Conservation (phyloP, 2,113 vertebrate species). For the Opisthocomus hoazin region DNA sequence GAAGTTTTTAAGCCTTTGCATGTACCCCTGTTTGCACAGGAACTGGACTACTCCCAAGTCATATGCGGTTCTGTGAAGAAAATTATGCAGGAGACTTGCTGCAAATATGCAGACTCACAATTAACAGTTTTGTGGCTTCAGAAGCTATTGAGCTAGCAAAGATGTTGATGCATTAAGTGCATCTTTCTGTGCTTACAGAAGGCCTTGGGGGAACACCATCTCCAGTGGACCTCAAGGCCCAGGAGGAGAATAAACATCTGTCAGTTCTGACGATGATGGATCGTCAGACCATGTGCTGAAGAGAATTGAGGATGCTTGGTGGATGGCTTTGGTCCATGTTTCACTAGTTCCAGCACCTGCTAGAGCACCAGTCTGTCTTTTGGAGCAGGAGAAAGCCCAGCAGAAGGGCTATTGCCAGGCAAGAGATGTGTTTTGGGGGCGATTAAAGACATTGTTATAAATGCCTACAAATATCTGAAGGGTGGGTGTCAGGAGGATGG, state of each 20-base stretch:
- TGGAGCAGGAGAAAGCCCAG: neutral
- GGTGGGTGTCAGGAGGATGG: too few species aligned
- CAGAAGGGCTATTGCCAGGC: neutral
- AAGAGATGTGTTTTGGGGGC: neutral
- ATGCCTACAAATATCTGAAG: too few species aligned
- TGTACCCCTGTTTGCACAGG: neutral
- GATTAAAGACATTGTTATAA: neutral
- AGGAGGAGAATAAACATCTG: neutral
- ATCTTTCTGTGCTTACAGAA: neutral
- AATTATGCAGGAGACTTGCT: neutral
- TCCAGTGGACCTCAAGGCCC: neutral
- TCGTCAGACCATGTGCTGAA: neutral
- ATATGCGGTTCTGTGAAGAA: neutral
- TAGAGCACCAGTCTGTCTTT: neutral
- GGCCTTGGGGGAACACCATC: neutral
- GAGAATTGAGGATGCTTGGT: neutral
- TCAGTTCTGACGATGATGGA: neutral
- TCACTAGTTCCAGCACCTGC: neutral
- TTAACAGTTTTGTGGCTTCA: neutral
- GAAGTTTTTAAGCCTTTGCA: neutral
- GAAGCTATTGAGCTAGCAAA: neutral
- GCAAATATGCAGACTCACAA: neutral
- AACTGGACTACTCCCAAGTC: neutral
- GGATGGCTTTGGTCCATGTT: neutral
- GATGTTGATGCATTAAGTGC: neutral